Percentiles rank a stretch among this genome's conserved stretches.
phyloP scores from a whole-genome alignment of 2,797 vertebrate genomes.

The Lepus townsendii region DNA sequence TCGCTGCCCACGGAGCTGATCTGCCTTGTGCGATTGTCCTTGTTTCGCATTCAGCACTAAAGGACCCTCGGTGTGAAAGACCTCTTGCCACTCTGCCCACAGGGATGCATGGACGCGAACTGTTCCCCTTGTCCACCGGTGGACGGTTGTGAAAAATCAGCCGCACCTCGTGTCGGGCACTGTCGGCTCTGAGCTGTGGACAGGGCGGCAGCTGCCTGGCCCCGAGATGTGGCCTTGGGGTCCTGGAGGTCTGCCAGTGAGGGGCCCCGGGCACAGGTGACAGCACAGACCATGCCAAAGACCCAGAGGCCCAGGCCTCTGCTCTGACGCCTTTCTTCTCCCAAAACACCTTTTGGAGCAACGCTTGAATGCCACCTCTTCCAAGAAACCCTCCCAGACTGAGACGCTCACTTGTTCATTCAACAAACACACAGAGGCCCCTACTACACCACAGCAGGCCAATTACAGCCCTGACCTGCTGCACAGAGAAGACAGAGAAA shows the following conservation, averaged over 20 bases:
- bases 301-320: background rate
- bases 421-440: background rate
- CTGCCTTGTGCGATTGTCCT: conserved; percentile 52
- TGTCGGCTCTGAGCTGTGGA: background rate
- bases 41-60: conserved; percentile 49
- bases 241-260: background rate
- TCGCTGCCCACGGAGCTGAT: conserved; percentile 19
- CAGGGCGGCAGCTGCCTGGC: background rate
- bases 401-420: background rate
- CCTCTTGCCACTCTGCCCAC: conserved; percentile 39
- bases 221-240: fast-evolving
- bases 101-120: conserved; percentile 64
- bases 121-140: conserved; percentile 54
- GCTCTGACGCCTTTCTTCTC: background rate
- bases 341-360: background rate
- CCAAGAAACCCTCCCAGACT: background rate
- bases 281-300: background rate
- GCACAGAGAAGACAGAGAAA: background rate
- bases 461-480: background rate
- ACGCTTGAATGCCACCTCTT: background rate
- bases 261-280: background rate
- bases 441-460: background rate
- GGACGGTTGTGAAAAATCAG: conserved; percentile 17
- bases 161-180: fast-evolving
- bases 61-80: conserved; percentile 59